Evolutionary conservation across 1,140 invertebrate species (phyloP), one percentile per base, ranked within the genome.

Genomic region (Bombus impatiens): DNA sequence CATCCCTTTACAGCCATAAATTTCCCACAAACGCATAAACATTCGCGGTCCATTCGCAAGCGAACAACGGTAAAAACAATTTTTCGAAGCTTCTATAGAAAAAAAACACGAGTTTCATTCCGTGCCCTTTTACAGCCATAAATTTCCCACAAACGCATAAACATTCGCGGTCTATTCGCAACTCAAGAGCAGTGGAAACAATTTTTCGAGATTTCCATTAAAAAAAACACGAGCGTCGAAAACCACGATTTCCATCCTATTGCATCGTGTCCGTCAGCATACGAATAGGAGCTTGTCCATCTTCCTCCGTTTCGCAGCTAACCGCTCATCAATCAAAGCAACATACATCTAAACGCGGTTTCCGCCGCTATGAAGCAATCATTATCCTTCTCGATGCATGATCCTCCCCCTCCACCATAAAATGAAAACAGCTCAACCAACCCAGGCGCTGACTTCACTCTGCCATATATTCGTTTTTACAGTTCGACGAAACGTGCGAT

Each of bases 281-380:
- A 12, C 22, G 15, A 47, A 15, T 42, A n/a, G 32, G 18, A 37
- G 5, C 57, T 35, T 74, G 68, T 82, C 79, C 79, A 82, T 82
- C 71, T 83, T 67, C 59, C 80, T 37, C 28, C 80, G 22, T 47
- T 47, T 47, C 71, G 25, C 44, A 47, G 59, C 37, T 78, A 65
- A 80, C 78, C 67, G 57, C 44, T 70, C 78, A 80, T 80, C 67
- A 22, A 80, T 80, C 67, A 80, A 80, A 53, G 18, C 67, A 44
- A 28, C 68, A 53, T 32, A 37, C 37, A 57, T 25, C 32, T 13
- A 47, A 37, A 35, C 78, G 37, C 67, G 44, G 68, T 28, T 81
- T 40, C 15, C 67, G 5, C 44, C 78, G 40, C 65, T 25, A 40
- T 35, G 42, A 22, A 13, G 9, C 59, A 42, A 78, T 79, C 62